phyloP scores from a whole-genome alignment of 37 sponge, comb jelly and placozoan genomes.

The Halisarca cf. caerulea region DNA sequence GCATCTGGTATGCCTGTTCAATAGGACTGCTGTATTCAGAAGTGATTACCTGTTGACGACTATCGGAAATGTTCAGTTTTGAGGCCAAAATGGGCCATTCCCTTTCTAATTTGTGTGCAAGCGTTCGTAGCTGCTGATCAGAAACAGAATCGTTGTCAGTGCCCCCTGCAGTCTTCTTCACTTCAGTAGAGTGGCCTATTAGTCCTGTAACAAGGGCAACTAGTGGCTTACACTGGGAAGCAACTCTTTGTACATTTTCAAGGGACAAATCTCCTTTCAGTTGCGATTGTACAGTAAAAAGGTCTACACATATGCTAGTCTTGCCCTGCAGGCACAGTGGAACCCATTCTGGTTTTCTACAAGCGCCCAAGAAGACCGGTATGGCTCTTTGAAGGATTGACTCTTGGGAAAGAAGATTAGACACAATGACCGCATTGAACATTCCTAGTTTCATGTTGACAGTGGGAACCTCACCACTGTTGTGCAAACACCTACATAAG shows the following conservation, averaged over 20 bases:
- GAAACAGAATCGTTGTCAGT: background rate
- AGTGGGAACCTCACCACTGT: background rate
- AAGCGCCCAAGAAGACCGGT: background rate
- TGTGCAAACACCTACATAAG: background rate
- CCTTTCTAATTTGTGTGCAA: background rate
- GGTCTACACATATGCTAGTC: background rate
- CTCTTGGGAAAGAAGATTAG: background rate
- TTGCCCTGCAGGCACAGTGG: background rate
- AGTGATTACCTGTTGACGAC: background rate
- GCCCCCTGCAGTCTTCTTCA: background rate
- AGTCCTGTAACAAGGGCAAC: too few species aligned
- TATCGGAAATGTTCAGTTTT: conserved; percentile 4
- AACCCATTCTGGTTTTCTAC: background rate
- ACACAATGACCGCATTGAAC: background rate
- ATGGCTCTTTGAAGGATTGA: background rate
- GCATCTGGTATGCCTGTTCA: conserved; percentile 30
- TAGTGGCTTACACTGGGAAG: background rate
- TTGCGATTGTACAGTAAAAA: background rate
- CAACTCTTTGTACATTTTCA: background rate
- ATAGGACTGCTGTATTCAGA: background rate
- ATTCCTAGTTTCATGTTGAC: background rate
- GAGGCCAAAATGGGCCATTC: conserved; percentile 40
- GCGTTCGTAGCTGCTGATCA: background rate
- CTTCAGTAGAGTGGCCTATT: background rate
- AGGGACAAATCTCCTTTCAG: background rate